Evolutionary conservation across 2,888 invertebrate species (phyloP).

Genomic region (Plagiodera versicolora): DNA sequence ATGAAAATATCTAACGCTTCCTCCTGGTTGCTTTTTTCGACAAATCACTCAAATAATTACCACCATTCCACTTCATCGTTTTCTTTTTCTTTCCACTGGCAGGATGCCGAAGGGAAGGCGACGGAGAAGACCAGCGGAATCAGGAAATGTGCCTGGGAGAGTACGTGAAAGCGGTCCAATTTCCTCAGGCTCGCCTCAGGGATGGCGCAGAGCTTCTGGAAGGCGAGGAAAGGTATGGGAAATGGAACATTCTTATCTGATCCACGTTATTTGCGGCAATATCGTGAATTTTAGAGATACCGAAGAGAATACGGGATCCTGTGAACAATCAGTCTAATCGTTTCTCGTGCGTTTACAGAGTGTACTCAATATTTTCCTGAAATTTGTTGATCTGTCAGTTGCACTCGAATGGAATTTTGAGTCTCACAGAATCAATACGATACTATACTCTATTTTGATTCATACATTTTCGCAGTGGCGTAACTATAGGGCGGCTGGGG

Average conservation of each 20-base stretch:
- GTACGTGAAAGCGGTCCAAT: slow-evolving; percentile 14
- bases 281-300: background rate
- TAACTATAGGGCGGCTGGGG: too few relatives aligned
- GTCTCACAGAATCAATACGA: too few relatives aligned
- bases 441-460: too few relatives aligned
- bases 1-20: too few relatives aligned
- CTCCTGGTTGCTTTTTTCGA: background rate
- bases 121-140: slow-evolving; percentile 36
- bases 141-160: slow-evolving; percentile 23
- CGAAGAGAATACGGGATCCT: background rate
- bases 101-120: slow-evolving; percentile 52
- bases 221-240: slow-evolving; percentile 22
- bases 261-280: background rate
- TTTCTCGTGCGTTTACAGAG: background rate
- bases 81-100: slow-evolving; percentile 6
- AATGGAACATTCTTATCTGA: background rate
- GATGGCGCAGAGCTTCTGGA: slow-evolving; percentile 34
- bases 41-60: background rate
- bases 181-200: slow-evolving; percentile 35
- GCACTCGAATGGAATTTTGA: too few relatives aligned
- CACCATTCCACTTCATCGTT: background rate
- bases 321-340: background rate
- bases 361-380: background rate
- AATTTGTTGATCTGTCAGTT: too few relatives aligned
- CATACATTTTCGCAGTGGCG: too few relatives aligned